Evolutionary conservation across 2,113 vertebrate species (phyloP).

Genomic region (Tyto alba): DNA sequence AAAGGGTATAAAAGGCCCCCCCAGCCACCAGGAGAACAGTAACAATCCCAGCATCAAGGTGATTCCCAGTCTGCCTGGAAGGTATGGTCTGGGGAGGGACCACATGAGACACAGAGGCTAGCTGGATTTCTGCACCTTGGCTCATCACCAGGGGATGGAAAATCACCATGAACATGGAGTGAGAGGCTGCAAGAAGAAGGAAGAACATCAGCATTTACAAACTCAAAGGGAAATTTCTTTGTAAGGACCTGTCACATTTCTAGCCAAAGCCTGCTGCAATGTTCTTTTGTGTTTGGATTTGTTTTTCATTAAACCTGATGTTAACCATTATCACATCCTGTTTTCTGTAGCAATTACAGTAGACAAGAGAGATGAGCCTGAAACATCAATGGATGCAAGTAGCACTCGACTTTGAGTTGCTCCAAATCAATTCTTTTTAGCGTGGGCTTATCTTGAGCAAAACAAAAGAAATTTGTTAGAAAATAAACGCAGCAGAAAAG

Average conservation of each 20-base stretch:
- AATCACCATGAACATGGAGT: not conserved
- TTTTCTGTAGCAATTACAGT: not conserved
- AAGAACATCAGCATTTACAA: not conserved
- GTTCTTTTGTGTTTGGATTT: not conserved
- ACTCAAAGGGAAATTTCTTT: not conserved
- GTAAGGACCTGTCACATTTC: not conserved
- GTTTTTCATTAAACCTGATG: not conserved
- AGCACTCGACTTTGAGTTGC: not conserved
- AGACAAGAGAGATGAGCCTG: not conserved
- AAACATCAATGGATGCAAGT: not conserved
- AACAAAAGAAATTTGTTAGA: not conserved
- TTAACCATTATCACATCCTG: not conserved
- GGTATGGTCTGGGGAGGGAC: not conserved
- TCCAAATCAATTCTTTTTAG: not conserved
- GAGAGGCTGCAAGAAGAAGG: not conserved
- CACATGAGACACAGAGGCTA: rapidly evolving
- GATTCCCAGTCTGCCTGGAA: not conserved
- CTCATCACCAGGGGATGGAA: not conserved
- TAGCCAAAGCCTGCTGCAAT: not conserved
- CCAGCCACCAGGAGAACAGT: not conserved
- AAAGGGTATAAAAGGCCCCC: not conserved
- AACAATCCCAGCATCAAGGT: not conserved
- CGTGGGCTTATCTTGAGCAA: not conserved
- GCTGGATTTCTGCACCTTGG: not conserved
- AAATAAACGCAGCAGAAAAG: not conserved